Conservation (phyloP, 2,113 vertebrate species). For the Reinhardtius hippoglossoides region DNA sequence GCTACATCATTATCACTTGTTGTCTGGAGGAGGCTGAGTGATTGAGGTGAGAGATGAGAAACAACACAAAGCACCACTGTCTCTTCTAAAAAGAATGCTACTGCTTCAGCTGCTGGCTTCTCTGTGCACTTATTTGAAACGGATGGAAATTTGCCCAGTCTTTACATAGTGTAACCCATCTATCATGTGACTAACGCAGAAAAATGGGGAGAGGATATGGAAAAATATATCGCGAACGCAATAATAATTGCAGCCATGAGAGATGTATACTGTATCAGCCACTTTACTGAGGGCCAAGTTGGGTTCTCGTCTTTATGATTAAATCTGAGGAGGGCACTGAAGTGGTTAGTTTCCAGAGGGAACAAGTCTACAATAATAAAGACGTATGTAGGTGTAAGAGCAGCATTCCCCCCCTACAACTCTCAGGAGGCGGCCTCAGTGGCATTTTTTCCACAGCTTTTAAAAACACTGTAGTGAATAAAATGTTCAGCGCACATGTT, state of each 20-base stretch:
- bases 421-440: neutral
- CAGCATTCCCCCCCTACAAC: conserved; percentile 5
- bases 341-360: conserved; percentile 17
- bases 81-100: neutral
- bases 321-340: neutral
- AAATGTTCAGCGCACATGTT: conserved; percentile 41
- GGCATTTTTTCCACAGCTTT: conserved; percentile 18
- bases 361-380: conserved; percentile 30
- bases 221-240: conserved; percentile 4
- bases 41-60: conserved; percentile 16
- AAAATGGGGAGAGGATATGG: neutral
- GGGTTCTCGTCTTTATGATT: conserved; percentile 11
- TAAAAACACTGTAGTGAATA: conserved; percentile 13
- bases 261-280: conserved; percentile 14
- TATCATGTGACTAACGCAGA: neutral
- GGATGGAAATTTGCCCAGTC: neutral
- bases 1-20: conserved; percentile 75
- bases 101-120: conserved; percentile 1
- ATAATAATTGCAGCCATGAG: conserved; percentile 26
- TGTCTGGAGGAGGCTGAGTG: conserved; percentile 60
- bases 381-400: conserved; percentile 29
- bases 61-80: conserved; percentile 1
- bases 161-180: conserved; percentile 11
- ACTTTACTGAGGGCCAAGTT: neutral
- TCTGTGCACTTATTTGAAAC: conserved; percentile 10